Evolutionary conservation across 1,140 invertebrate species (phyloP), one percentile per base, ranked within the genome.

Genomic region (Drosophila tropicalis): DNA sequence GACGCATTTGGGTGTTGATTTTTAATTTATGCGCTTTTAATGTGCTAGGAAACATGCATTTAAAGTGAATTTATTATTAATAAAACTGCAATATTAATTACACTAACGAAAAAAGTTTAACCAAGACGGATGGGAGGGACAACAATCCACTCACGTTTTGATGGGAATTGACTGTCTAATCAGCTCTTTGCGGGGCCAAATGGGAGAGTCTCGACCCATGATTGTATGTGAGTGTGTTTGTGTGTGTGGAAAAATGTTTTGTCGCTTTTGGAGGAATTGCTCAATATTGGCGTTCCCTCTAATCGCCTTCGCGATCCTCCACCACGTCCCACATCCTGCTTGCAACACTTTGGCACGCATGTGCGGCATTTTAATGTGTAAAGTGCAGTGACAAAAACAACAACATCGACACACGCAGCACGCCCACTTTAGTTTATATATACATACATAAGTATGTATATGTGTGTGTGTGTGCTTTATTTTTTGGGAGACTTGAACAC

Each of bases 21-120:
- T 89, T 78, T 84, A 89, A 87, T 87, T 87, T 87, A 87, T 87
- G 84, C 84, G 84, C 84, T 87, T 87, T 87, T 87, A 87, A 87
- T 87, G 84, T 75, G 84, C 70, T 73, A 80, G 79, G 79, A 89
- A 87, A 87, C 84, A 87, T 84, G 80, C 80, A 87, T 87, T 87
- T 87, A 80, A 89, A 89, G 80, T 72, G 80, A 76, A 84, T 87
- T 87, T 87, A 87, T 87, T 87, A 87, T 89, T 77, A 87, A 89
- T 84, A 82, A 87, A 89, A 84, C 76, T 84, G 80, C 70, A 66
- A 76, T 60, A 62, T 87, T 89, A 83, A 87, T 83, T 87, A 78
- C 72, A 68, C 7, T 2, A 36, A 36, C 7, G 10, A 36, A 36
- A 36, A 67, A 55, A 25, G 22, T 25, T 25, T 32, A 61, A 60